These are phyloP conservation scores for Dermochelys coriacea DNA, from an alignment of 2,797 vertebrate species.

Conservation along the genomic window DNA sequence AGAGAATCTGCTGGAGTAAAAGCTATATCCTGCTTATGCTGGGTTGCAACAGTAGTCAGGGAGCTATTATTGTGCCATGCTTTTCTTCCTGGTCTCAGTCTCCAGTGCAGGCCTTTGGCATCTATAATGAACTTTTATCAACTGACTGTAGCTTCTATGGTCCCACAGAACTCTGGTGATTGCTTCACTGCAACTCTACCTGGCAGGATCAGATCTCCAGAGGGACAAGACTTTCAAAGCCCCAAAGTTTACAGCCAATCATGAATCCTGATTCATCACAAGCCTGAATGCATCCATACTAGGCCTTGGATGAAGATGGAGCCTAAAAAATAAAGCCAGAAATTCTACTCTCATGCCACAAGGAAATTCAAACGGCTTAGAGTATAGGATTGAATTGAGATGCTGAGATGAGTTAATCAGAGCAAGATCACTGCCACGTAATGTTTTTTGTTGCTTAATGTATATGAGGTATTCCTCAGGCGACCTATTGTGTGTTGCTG, in stretches of 20 bases:
- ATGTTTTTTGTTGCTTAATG: background rate
- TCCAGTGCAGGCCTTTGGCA: background rate
- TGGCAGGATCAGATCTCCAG: background rate
- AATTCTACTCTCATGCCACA: background rate
- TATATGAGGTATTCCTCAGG: background rate
- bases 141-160: background rate
- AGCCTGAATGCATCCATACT: background rate
- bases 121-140: background rate
- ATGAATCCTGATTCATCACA: background rate
- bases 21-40: fast-evolving
- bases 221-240: background rate
- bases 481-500: fast-evolving
- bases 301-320: background rate
- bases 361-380: background rate
- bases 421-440: fast-evolving
- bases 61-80: fast-evolving
- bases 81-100: background rate
- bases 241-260: background rate
- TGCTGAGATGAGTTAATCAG: background rate
- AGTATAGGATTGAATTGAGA: background rate
- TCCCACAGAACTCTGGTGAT: background rate
- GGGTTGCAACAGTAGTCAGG: background rate
- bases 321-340: background rate
- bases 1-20: background rate
- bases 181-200: background rate